Conservation (phyloP, 2,113 vertebrate species). For the Rallus limicola region DNA sequence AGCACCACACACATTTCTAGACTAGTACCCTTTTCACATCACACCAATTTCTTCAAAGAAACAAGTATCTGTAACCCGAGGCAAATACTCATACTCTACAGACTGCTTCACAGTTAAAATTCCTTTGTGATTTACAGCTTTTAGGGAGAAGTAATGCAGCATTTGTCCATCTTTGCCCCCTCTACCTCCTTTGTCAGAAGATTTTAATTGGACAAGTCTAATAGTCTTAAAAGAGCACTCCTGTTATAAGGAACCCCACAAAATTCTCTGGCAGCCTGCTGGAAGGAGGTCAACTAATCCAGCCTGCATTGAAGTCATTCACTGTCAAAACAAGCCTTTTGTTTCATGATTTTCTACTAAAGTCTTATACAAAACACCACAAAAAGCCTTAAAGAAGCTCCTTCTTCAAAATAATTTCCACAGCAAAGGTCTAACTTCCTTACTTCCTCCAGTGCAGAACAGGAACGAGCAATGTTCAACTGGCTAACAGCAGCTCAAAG, state of each 20-base stretch:
- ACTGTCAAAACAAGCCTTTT: neutral
- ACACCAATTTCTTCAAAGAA: neutral
- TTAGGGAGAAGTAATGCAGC: neutral
- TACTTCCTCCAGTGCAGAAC: neutral
- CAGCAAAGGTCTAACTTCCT: neutral
- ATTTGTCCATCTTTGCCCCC: neutral
- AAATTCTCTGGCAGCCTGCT: neutral
- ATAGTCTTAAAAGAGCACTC: neutral
- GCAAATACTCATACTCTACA: neutral
- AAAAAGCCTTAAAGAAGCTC: neutral
- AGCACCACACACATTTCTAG: neutral
- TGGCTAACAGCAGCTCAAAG: neutral
- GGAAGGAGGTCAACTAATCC: neutral
- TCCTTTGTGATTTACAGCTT: neutral
- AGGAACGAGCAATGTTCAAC: neutral
- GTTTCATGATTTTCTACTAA: neutral
- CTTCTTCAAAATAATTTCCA: neutral
- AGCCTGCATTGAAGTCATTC: neutral
- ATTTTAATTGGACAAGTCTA: neutral
- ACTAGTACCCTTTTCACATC: neutral
- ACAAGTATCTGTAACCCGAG: neutral
- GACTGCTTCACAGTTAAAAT: neutral
- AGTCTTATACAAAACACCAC: neutral
- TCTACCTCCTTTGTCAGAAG: neutral
- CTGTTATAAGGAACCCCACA: neutral